Base-by-base conservation (phyloP, 2,113 vertebrate species). In the Rhagologus leucostigma region DNA sequence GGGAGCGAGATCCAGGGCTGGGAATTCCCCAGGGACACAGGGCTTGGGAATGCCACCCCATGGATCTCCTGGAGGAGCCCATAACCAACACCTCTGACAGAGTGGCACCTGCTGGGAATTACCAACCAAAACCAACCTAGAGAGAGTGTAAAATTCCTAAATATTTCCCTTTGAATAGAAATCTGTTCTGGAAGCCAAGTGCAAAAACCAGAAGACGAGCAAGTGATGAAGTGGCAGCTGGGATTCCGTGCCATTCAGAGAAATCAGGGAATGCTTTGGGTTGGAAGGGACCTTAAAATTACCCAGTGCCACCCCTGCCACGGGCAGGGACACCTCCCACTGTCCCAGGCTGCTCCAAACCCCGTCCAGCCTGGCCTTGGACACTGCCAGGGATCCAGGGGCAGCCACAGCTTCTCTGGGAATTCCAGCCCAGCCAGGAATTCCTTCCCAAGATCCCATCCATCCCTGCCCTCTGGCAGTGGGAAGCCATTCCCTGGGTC, bases 241-340 rank as follows among this genome's bases (percentile, higher is more conserved):
- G 17, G 16, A 21, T 27, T 56, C 52, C 0, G 0, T 47, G 62
- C 2, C 27, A 13, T 26, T 10, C 1, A 4, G 33, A 17, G 44
- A 59, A 59, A 50, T 37, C 37, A 0, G 14, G 27, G 11, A 16
- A 0, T 60, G 55, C 8, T 47, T 37, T 59, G 39, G 14, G 37
- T 12, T 8, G 39, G 33, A 35, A 33, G 7, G 12, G 15, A 18
- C 14, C 5, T 77, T 68, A 27, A 68, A 68, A 9, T 7, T 33
- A 37, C 3, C 53, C 42, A 24, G 29, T 30, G 16, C 16, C 69
- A 33, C 13, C 22, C 27, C 14, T 73, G 39, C 39, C 50, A 30
- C 13, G 20, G 24, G 10, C 42, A 67, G 13, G 20, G 32, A 30
- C 70, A 41, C 10, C n/a, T 65, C 0, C 41, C 41, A 23, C 30